These are phyloP conservation scores for Rhinolophus ferrumequinum DNA, from an alignment of 2,113 vertebrate genomes.

Conservation along the genomic window DNA sequence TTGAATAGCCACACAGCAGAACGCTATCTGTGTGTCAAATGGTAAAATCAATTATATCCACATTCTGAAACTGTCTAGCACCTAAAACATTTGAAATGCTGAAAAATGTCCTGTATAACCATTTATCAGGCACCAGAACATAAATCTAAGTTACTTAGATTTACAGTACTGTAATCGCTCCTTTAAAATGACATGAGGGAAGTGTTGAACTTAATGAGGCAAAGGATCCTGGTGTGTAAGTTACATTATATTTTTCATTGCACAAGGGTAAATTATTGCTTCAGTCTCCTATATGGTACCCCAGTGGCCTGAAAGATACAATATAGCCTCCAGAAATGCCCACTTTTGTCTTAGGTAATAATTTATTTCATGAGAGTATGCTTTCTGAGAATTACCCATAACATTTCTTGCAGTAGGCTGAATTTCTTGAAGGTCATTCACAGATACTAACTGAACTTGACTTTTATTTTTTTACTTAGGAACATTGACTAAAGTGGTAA, in stretches of 20 bases:
- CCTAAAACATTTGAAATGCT: constrained; percentile 36
- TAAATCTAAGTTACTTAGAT: constrained; percentile 69
- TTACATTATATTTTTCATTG: constrained; percentile 65
- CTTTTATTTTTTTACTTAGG: not conserved
- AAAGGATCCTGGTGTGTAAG: constrained; percentile 58
- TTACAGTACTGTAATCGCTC: constrained; percentile 41
- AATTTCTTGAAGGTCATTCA: constrained; percentile 71
- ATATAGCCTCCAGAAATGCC: constrained; percentile 53
- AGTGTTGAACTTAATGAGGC: constrained; percentile 73
- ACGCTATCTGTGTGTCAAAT: not conserved
- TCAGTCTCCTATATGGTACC: constrained; percentile 54
- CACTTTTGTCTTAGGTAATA: constrained; percentile 64
- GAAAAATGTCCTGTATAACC: constrained; percentile 10
- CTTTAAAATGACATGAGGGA: constrained; percentile 63
- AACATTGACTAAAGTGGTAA: not conserved
- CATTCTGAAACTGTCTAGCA: constrained; percentile 8
- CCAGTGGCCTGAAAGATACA: constrained; percentile 68
- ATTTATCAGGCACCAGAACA: not conserved
- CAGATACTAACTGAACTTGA: constrained; percentile 28
- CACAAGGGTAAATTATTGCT: constrained; percentile 68
- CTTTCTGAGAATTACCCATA: constrained; percentile 57
- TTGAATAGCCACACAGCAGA: not conserved
- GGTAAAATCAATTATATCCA: constrained; percentile 23
- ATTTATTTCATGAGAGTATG: constrained; percentile 29
- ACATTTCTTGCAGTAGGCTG: constrained; percentile 41